Percentiles rank a stretch among this genome's conserved stretches.
Evolutionary conservation across 2,113 vertebrate species (phyloP).

Genomic region (Pipra filicauda): DNA sequence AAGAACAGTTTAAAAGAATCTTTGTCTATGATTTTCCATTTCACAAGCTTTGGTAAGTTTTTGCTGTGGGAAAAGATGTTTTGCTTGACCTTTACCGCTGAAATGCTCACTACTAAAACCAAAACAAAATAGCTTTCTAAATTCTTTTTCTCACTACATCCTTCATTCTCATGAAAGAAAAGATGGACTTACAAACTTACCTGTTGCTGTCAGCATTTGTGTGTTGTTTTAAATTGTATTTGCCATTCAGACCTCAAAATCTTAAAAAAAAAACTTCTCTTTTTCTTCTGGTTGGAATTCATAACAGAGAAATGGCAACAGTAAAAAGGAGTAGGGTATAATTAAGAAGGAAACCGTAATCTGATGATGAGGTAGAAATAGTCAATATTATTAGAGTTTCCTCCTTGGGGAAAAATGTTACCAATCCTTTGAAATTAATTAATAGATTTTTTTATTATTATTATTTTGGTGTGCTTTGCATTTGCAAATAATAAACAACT

Average conservation of each 20-base stretch:
- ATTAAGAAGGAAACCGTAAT: neutral
- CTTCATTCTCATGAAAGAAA: neutral
- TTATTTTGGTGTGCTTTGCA: neutral
- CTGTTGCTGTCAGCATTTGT: neutral
- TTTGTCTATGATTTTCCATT: neutral
- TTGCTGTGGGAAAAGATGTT: neutral
- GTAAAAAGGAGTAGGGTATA: neutral
- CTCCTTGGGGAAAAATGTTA: neutral
- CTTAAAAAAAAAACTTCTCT: neutral
- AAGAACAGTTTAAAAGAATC: neutral
- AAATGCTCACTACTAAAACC: neutral
- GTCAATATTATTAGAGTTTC: neutral
- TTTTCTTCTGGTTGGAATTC: neutral
- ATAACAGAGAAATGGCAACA: neutral
- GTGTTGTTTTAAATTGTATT: neutral
- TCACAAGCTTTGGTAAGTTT: neutral
- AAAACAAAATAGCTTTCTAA: neutral
- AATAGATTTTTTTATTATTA: accelerated
- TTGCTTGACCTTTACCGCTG: neutral
- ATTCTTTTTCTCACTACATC: neutral
- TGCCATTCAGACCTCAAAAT: neutral
- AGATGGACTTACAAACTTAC: neutral
- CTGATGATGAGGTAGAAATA: neutral
- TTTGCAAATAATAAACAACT: neutral
- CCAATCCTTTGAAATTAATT: neutral